Evolutionary conservation across 2,888 invertebrate species (phyloP), one percentile per base, ranked within the genome.

Genomic region (Diogma glabrata): DNA sequence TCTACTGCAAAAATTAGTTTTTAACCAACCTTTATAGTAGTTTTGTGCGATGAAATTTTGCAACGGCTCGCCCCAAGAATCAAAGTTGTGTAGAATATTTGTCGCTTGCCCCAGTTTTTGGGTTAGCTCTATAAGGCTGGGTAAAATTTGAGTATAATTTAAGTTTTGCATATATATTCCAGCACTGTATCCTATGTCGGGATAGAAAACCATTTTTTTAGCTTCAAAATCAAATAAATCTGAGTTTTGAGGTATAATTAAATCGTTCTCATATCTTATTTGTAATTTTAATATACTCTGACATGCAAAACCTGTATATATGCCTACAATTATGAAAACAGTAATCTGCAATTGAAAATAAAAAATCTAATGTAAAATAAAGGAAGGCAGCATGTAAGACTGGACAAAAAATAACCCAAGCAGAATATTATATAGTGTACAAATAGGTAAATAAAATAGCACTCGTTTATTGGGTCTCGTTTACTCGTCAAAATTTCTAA

Each of bases 181-280:
- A 1, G 76, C 85, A 52, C 75, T 72, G 58, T 76, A 71, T 0
- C 75, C 87, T 52, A 75, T 74, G 24, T 77, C 72, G 1, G 87
- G 85, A 65, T 80, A 89, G 60, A 76, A 78, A 52, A 69, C 56
- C 49, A 75, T 74, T 50, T 77, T 71, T n/a, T 72, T 68, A 38
- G 69, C 61, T 4, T 81, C 60, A 64, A 75, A 88, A 50, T 79
- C 67, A 57, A 75, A 76, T 49, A 82, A 76, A 63, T 86, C 82
- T 0, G 83, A 79, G 48, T 75, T 75, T 50, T 78, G 74, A 0
- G 88, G 87, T 52, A 88, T 74, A 62, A 88, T 87, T 87, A 87
- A 87, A 51, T 74, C 75, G 0, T 83, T 82, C 65, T 88, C 86
- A 66, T 87, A 88, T 64, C 82, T 79, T 65, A 87, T 87, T 63